Conservation (phyloP, 2,113 vertebrate genomes). For the Synchiropus splendidus region DNA sequence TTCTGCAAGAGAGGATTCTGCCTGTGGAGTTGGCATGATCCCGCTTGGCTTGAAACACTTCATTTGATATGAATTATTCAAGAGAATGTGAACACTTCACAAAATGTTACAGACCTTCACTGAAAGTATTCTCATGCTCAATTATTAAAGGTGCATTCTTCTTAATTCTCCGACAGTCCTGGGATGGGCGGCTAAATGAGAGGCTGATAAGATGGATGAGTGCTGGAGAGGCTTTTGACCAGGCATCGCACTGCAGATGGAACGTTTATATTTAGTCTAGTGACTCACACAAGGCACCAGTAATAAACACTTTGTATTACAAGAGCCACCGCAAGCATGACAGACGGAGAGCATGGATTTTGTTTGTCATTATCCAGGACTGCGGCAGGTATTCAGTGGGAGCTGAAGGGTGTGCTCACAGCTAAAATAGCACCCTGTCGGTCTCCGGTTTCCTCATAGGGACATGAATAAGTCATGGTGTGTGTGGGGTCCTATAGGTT, state of each 20-base stretch:
- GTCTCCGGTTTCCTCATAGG: constrained; percentile 38
- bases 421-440: constrained; percentile 14
- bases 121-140: too few relatives aligned
- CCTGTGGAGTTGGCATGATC: too few relatives aligned
- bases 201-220: constrained; percentile 4
- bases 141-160: too few relatives aligned
- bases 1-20: too few relatives aligned
- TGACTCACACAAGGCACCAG: constrained; percentile 19
- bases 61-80: too few relatives aligned
- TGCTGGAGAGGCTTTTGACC: too few relatives aligned
- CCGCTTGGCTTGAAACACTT: too few relatives aligned
- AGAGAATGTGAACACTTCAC: too few relatives aligned
- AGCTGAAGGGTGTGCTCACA: constrained; percentile 1
- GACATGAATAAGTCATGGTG: constrained; percentile 49
- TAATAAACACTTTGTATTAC: constrained; percentile 3
- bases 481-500: constrained; percentile 23
- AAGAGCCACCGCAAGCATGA: neutral
- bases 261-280: constrained; percentile 36
- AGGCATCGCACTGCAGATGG: constrained; percentile 16
- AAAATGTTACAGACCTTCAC: neutral
- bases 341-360: too few relatives aligned
- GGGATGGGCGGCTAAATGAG: neutral
- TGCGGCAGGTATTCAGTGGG: constrained; percentile 1
- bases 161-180: neutral
- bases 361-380: neutral